Base-by-base conservation (phyloP, 2,888 invertebrate species). In the Eilema griseolum region DNA sequence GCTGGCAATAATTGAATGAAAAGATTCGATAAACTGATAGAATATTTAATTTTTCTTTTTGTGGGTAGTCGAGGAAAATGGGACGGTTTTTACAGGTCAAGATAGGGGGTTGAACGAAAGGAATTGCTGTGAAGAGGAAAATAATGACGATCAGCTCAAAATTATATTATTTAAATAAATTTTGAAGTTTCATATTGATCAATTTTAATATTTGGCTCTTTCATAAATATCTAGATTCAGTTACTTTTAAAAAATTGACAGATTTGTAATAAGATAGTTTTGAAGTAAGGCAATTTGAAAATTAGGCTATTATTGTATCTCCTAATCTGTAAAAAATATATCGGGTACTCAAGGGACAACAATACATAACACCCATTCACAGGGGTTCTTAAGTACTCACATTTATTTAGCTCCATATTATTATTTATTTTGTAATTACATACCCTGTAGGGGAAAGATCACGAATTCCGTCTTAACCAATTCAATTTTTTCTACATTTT, bases 21-120 rank as follows among this genome's bases (percentile, higher is more conserved):
- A 65, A 65, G 71, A 67, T 67, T 67, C 63, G 59, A 71, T 67
- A 67, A 64, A 67, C 59, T 67, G 66, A 65, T 64, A 26, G 67
- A 63, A 67, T 67, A 71, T 67, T 63, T 67, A 71, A 71, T 71
- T 71, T 41, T 71, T 64, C 33, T 67, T 64, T 71, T 71, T 59
- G 59, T 63, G 63, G 66, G n/a, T 61, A 56, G 61, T 37, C 23
- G 33, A 28, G 28, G 28, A 57, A 66, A 66, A 66, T 66, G 10
- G 10, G 24, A 12, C 33, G 57, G 33, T 24, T 66, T 66, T 16
- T 52, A 33, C 10, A 66, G 52, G 56, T 65, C 64, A 65, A 14
- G 23, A 28, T 28, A 61, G 37, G 23, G 16, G 23, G 61, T 41
- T 62, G 62, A 20, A 20, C 8, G 41, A 26, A 62, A 24, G 11